Base-by-base conservation (phyloP, 2,113 vertebrate species). In the Erpornis zantholeuca region DNA sequence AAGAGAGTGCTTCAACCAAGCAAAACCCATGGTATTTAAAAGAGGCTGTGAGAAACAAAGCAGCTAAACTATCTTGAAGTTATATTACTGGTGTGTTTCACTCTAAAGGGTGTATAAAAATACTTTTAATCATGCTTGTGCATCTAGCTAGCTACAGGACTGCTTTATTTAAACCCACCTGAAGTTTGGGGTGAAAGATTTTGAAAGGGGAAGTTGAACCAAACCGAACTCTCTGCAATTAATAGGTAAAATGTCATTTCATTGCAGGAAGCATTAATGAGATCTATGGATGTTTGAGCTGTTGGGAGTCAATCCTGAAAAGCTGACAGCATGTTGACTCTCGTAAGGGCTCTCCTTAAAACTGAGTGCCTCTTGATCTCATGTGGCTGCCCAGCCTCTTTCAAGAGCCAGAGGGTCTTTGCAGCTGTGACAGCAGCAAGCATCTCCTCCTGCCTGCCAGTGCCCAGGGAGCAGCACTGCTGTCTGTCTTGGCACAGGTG, bases 41-140 rank as follows among this genome's bases (percentile, higher is more conserved):
- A 88, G 20, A 84, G 35, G 13, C 42, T 75, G 45, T 91, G 88
- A 68, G 89, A 90, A 84, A 93, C 70, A 96, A 88, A 93, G 69
- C 70, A 88, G 54, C 92, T 90, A 80, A 95, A 96, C 80, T 36
- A 80, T 88, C 72, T 72, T 81, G 68, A 79, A 90, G n/a, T 90
- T 97, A 53, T 75, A 38, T 71, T 95, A 52, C 69, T 77, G 54
- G 22, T 82, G n/a, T 91, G 25, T 95, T 90, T 96, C 10, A 38
- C 47, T 84, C 50, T 61, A 36, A 92, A 77, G 90, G 61, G 75
- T 40, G 16, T 88, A n/a, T 92, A 84, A 94, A 92, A 87, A 59
- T 82, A 65, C 69, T 54, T 59, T 86, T 85, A n/a, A 59, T 93
- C 50, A 44, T 75, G 65, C 50, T 77, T 15, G 7, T 88, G 90